Conservation (phyloP, 64 coral and sea anemone species). For the Pocillopora damicornis region DNA sequence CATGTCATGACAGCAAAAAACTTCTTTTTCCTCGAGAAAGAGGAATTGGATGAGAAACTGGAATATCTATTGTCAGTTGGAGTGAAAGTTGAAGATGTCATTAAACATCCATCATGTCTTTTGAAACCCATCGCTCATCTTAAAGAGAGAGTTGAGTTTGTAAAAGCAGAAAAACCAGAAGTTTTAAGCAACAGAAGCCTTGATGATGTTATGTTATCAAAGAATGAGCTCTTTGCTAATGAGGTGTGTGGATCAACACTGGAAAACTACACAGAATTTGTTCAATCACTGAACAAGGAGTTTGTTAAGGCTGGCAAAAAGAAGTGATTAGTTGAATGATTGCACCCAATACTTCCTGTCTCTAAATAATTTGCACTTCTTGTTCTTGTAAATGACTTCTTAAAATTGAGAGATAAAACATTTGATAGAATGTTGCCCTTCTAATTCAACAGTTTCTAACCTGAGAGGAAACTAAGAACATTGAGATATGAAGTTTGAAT, state of each 20-base stretch:
- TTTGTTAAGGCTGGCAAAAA: background rate
- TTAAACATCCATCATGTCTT: conserved; percentile 52
- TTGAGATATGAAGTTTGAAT: too few species aligned
- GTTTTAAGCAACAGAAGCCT: conserved; percentile 48
- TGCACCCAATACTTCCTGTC: too few species aligned
- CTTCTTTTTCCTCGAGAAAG: conserved; percentile 64
- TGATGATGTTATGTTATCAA: conserved; percentile 61
- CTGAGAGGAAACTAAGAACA: too few species aligned
- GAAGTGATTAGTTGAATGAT: background rate
- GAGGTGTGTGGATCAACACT: conserved; percentile 61
- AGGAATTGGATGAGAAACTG: conserved; percentile 55
- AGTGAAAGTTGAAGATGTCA: conserved; percentile 54
- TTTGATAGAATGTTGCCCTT: too few species aligned
- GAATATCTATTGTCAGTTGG: conserved; percentile 67
- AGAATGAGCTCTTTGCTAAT: conserved; percentile 50
- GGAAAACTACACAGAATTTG: background rate
- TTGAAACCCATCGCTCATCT: conserved; percentile 58
- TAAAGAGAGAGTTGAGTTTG: conserved; percentile 59
- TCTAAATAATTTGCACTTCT: background rate
- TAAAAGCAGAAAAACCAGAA: conserved; percentile 55
- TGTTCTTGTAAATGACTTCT: too few species aligned
- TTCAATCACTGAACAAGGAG: background rate
- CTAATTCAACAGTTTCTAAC: too few species aligned
- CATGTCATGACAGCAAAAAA: conserved; percentile 69
- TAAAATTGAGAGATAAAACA: background rate